Evolutionary conservation across 2,797 vertebrate genomes (phyloP).

Genomic region (Megaceryle alcyon): DNA sequence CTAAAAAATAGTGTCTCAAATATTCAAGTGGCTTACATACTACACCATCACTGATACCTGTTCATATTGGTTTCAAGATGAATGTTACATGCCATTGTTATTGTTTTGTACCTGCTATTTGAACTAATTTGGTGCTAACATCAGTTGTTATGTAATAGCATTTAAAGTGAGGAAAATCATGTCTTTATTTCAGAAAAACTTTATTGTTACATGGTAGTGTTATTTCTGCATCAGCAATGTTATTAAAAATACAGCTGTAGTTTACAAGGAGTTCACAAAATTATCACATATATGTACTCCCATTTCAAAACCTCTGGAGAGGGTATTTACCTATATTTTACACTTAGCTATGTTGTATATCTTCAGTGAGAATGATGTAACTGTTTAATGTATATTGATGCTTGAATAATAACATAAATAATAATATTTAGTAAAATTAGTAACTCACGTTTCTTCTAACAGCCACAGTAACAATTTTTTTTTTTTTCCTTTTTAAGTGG

Average conservation of each 20-base stretch:
- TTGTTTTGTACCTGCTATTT: not conserved
- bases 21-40: not conserved
- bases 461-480: not conserved
- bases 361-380: not conserved
- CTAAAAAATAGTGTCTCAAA: not conserved
- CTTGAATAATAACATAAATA: not conserved
- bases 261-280: not conserved
- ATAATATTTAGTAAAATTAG: not conserved
- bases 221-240: not conserved
- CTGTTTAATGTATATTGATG: not conserved
- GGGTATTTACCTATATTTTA: not conserved
- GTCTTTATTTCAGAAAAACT: not conserved
- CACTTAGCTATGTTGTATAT: fast-evolving
- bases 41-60: not conserved
- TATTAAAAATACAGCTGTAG: not conserved
- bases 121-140: not conserved
- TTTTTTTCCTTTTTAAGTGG: not conserved
- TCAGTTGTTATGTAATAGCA: not conserved
- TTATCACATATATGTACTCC: not conserved
- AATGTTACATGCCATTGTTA: no score
- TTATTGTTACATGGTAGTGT: not conserved
- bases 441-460: not conserved
- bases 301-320: not conserved
- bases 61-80: not conserved
- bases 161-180: not conserved